These are phyloP conservation scores for Clitarchus hookeri DNA, from an alignment of 2,888 invertebrate genomes.

Conservation along the genomic window DNA sequence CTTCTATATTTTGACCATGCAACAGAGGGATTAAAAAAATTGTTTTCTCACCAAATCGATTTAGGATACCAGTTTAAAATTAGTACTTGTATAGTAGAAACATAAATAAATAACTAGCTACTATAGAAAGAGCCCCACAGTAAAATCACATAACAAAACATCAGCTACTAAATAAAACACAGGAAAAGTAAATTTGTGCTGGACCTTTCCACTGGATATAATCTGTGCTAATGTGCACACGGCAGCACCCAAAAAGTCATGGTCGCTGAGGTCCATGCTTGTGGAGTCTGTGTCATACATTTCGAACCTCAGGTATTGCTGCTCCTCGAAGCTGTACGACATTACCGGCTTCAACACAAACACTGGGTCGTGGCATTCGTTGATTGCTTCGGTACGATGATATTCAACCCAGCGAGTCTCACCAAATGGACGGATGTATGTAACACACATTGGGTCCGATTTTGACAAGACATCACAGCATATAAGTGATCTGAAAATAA, in stretches of 20 bases:
- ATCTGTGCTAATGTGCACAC: slow-evolving; percentile 60
- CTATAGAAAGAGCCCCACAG: too few species aligned
- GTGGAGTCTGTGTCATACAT: slow-evolving; percentile 54
- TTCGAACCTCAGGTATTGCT: slow-evolving; percentile 60
- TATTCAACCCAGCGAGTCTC: slow-evolving; percentile 52
- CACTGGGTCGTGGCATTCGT: slow-evolving; percentile 57
- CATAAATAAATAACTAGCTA: too few species aligned
- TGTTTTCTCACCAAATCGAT: too few species aligned
- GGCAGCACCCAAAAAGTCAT: slow-evolving; percentile 59
- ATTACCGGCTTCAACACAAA: slow-evolving; percentile 60
- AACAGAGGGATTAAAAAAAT: too few species aligned
- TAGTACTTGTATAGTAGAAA: too few species aligned
- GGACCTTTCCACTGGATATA: slow-evolving; percentile 45
- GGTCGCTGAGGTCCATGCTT: slow-evolving; percentile 49
- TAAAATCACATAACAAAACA: background rate
- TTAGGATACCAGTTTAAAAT: too few species aligned
- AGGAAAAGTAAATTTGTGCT: background rate
- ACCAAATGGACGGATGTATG: slow-evolving; percentile 53
- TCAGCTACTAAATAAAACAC: background rate
- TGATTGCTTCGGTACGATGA: slow-evolving; percentile 55
- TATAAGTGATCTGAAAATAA: slow-evolving; percentile 52
- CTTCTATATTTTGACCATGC: too few species aligned
- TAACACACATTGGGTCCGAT: slow-evolving; percentile 60
- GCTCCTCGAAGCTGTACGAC: slow-evolving; percentile 62
- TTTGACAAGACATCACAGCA: slow-evolving; percentile 60